Base-by-base conservation (phyloP, 2,797 vertebrate genomes). In the Petrocephalus schoutedeni region DNA sequence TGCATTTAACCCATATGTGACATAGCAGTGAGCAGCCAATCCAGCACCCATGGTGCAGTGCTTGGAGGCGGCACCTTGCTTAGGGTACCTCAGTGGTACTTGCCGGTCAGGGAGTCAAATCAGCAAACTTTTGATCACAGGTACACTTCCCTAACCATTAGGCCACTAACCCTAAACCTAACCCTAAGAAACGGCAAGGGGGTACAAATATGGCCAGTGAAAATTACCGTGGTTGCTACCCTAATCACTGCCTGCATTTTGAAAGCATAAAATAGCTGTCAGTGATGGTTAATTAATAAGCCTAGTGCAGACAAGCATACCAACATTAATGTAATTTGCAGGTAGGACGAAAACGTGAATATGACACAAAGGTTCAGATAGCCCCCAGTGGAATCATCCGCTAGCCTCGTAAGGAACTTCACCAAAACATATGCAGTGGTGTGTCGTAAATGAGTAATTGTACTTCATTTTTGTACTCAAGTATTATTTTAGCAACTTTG, bases 401-500 rank as follows among this genome's bases (percentile, higher is more conserved):
- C 4, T 71, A 32, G 64, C 28, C 23, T 10, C 32, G 32, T 12
- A 4, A 71, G 4, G 14, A 14, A 32, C 64, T 12, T 71, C 28
- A 71, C 12, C 1, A 32, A 71, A 71, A 71, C 64, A 71, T 67
- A 14, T 67, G 4, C 64, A 36, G 28, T 32, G 12, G 28, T 71
- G 64, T 71, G 12, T 71, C 14, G 28, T 67, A 67, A 67, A 67
- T 67, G 23, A 67, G 61, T 71, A 71, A 32, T 71, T 71, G 23
- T 71, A 36, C 64, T 71, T 71, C 4, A 0, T 71, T 36, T 12
- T 28, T 14, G 64, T 71, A 32, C 12, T 5, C 32, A 67, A 28
- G 61, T 71, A 71, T 71, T 71, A 71, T 71, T 36, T 71, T 71
- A 28, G 64, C 64, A 71, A 71, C 64, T 71, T 36, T 67, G 64